Percentiles rank a stretch among this genome's conserved stretches.
These are phyloP conservation scores for Spheniscus mendiculus DNA, from an alignment of 2,113 vertebrate genomes.

Conservation along the genomic window DNA sequence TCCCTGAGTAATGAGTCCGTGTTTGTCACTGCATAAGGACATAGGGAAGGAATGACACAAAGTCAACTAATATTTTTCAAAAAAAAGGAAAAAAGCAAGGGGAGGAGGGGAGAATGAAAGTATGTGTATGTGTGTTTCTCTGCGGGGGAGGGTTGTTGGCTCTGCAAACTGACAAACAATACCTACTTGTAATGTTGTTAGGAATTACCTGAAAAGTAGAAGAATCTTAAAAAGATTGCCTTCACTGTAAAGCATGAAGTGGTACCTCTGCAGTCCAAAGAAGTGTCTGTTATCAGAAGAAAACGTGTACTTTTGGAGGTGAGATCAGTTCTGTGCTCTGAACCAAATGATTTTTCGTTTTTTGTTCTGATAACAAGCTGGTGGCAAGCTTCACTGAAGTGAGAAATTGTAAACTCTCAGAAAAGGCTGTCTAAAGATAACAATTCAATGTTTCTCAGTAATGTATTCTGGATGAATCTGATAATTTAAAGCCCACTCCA, in stretches of 20 bases:
- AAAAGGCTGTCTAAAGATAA: slow-evolving; percentile 96
- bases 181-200: slow-evolving; percentile 11
- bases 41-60: neutral
- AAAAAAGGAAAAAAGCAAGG: neutral
- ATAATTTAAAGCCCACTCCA: slow-evolving; percentile 91
- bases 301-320: slow-evolving; percentile 91
- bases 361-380: slow-evolving; percentile 99
- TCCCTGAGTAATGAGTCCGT: neutral
- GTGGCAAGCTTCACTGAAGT: slow-evolving; percentile 97
- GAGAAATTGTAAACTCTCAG: slow-evolving; percentile 99
- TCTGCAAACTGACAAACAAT: slow-evolving; percentile 34
- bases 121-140: neutral
- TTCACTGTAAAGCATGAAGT: slow-evolving; percentile 79
- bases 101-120: neutral
- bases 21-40: neutral
- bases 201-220: slow-evolving; percentile 78
- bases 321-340: slow-evolving; percentile 92
- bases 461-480: slow-evolving; percentile 95
- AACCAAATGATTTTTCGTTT: slow-evolving; percentile 89
- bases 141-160: neutral
- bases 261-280: slow-evolving; percentile 78
- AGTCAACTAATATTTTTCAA: neutral
- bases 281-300: slow-evolving; percentile 88
- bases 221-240: slow-evolving; percentile 80
- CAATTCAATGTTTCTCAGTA: slow-evolving; percentile 94